Conservation (phyloP, 2,888 invertebrate species). For the Aphidius colemani region DNA sequence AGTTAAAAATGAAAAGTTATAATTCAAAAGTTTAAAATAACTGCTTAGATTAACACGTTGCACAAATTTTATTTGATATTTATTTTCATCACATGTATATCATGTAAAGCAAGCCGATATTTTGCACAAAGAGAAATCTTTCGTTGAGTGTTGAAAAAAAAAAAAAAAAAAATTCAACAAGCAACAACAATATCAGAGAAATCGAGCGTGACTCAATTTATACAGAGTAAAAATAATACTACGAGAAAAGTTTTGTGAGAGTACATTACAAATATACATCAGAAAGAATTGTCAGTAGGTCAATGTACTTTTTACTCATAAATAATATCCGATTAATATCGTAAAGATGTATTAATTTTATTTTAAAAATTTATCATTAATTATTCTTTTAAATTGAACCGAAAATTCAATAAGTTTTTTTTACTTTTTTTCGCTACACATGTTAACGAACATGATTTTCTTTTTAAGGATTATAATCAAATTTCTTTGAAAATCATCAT, state of each 20-base stretch:
- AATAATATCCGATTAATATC: too few species aligned
- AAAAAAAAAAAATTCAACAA: not conserved
- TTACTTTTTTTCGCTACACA: too few species aligned
- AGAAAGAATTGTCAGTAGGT: not conserved
- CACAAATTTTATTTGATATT: too few species aligned
- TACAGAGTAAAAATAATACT: not conserved
- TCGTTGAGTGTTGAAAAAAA: not conserved
- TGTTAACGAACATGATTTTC: too few species aligned
- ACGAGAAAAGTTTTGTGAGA: conserved; percentile 3
- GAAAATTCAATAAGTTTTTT: too few species aligned
- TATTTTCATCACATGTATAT: not conserved
- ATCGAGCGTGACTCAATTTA: conserved; percentile 14
- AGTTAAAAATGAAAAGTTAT: too few species aligned
- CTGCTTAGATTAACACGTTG: not conserved
- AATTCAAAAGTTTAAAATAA: too few species aligned
- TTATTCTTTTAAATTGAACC: too few species aligned
- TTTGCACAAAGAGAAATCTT: not conserved
- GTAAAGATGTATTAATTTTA: too few species aligned
- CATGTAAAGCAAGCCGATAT: not conserved
- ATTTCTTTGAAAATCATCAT: too few species aligned
- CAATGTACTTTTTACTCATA: not conserved
- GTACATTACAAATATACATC: not conserved
- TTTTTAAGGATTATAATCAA: too few species aligned
- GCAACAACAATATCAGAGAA: conserved; percentile 1
- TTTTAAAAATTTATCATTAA: too few species aligned